A percentile compares a stretch with the other conserved stretches of the same genome.
Conservation (phyloP, 2,113 vertebrate genomes). For the Nothoprocta perdicaria region DNA sequence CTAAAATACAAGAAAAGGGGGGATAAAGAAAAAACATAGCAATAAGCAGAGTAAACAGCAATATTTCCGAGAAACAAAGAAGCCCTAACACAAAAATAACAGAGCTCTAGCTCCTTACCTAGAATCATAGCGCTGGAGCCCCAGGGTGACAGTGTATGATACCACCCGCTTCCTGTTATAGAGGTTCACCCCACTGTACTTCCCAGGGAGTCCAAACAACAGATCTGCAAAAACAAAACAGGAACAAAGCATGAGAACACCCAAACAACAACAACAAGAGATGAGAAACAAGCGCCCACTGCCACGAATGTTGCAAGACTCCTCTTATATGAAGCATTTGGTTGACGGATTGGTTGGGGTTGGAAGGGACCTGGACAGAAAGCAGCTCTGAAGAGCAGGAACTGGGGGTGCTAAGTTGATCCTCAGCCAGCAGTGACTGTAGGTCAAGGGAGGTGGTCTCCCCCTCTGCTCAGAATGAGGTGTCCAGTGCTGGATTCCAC, state of each 20-base stretch:
- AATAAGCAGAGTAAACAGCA: accelerated
- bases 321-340: accelerated
- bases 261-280: no score
- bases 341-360: background rate
- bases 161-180: constrained; percentile 88
- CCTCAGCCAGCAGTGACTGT: no score
- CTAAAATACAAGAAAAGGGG: accelerated
- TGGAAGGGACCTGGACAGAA: background rate
- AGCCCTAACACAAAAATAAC: background rate
- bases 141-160: constrained; percentile 91
- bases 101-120: constrained; percentile 74
- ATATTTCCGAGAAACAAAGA: background rate
- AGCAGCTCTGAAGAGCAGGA: no score
- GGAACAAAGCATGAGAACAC: accelerated
- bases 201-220: constrained; percentile 92
- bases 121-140: constrained; percentile 87
- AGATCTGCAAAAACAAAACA: constrained; percentile 79
- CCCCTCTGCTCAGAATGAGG: no score
- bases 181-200: constrained; percentile 90
- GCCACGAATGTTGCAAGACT: background rate
- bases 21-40: background rate
- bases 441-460: no score
- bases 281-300: accelerated
- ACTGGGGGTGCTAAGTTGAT: no score
- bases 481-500: no score